Percentiles rank a stretch among this genome's conserved stretches.
Evolutionary conservation across 2,113 vertebrate species (phyloP).

Genomic region (Mellivora capensis): DNA sequence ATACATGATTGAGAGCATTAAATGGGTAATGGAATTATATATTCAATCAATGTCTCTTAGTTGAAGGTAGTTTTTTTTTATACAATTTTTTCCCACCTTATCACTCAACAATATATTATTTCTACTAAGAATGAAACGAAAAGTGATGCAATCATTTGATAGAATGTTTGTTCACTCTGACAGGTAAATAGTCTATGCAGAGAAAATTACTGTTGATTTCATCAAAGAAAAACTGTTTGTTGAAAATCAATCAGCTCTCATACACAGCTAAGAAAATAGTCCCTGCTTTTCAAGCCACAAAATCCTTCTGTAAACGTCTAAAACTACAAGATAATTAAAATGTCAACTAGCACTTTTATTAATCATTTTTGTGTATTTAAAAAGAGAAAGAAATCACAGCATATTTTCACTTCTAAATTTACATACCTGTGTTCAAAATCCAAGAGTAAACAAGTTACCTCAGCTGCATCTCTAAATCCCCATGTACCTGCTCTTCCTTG

Average conservation of each 20-base stretch:
- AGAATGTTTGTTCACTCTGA: conserved; percentile 35
- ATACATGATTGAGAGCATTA: conserved; percentile 3
- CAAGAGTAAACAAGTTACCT: background rate
- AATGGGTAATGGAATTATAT: background rate
- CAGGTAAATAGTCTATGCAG: conserved; percentile 37
- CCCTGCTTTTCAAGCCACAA: conserved; percentile 11
- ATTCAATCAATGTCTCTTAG: background rate
- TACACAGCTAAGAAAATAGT: conserved; percentile 28
- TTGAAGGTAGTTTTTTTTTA: background rate
- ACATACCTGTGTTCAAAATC: background rate
- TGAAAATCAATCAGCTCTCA: conserved; percentile 31
- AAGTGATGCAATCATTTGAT: conserved; percentile 45
- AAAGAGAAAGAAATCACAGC: background rate
- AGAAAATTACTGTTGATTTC: conserved; percentile 58
- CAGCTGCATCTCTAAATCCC: background rate
- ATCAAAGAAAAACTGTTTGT: conserved; percentile 43
- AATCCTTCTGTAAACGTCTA: conserved; percentile 5
- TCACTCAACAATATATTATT: background rate
- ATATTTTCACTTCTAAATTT: background rate
- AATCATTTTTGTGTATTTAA: background rate
- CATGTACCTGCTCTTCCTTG: background rate
- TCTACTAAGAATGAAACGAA: conserved; percentile 43
- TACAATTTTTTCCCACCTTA: background rate
- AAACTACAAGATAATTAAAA: conserved; percentile 42
- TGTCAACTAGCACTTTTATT: background rate